Base-by-base conservation (phyloP, 2,888 invertebrate species). In the Helicoverpa assulta region DNA sequence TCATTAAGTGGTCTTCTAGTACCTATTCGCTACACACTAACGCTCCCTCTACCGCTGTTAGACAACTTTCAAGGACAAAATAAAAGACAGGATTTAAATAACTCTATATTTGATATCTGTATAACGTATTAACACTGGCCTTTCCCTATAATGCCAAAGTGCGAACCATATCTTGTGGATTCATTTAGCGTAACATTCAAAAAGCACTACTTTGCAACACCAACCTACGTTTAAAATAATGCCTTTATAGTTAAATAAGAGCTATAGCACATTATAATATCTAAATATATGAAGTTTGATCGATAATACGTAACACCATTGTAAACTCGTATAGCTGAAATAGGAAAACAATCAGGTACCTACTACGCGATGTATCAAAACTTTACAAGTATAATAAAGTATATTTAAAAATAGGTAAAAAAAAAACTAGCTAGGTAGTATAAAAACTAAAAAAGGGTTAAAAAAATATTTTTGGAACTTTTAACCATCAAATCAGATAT, bases 31-130 rank as follows among this genome's bases (percentile, higher is more conserved):
- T 0, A 26, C 26, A 26, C 26, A 26, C 26, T 26, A 26, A 26
- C 26, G 26, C 26, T 26, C 26, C 26, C 33, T 33, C 33, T 33
- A 10, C 33, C 8, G 8, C 33, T 8, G 33, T 33, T 40, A 14
- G 14, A 40, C 2, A 40, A 40, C 40, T 40, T 12, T 14, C 12
- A 14, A 5, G 40, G 40, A 14, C 14, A 14, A 40, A 81, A 74
- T 70, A 57, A 71, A 71, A 59, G n/a, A 16, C 58, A 14, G 14
- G 3, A 2, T 54, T 81, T 82, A 77, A 86, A 88, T 84, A 86
- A 78, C 82, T 87, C 85, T 88, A 85, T 90, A 88, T 85, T 87
- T 85, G 80, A 85, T 83, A 74, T 73, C 74, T 82, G 68, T 82
- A 69, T 77, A 82, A 84, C 78, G 73, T 74, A 71, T 69, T 75